phyloP scores from a whole-genome alignment of 1,140 invertebrate species.

The Parapsyche elsis region DNA sequence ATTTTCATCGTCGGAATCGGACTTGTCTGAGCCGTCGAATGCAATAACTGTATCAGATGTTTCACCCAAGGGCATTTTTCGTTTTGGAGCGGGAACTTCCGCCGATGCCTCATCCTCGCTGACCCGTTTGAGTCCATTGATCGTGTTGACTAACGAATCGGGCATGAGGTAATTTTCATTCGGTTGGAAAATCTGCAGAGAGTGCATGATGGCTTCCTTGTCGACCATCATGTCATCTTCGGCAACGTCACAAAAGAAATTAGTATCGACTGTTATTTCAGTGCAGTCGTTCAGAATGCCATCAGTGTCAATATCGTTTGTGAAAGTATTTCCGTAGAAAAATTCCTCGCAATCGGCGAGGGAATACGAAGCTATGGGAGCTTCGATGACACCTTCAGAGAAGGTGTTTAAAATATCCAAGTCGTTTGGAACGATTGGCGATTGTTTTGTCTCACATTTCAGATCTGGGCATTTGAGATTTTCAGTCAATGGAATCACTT shows the following conservation, averaged over 20 bases:
- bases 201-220: background rate
- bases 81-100: background rate
- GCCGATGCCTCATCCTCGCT: background rate
- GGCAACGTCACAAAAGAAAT: constrained; percentile 1
- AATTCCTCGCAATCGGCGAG: constrained; percentile 2
- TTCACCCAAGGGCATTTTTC: background rate
- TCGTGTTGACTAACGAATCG: constrained; percentile 21
- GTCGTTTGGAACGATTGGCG: background rate
- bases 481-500: too few relatives aligned
- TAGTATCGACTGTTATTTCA: background rate
- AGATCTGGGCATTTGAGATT: too few relatives aligned
- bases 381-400: background rate
- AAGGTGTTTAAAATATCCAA: background rate
- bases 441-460: background rate
- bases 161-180: constrained; percentile 16
- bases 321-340: background rate
- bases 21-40: background rate
- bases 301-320: background rate
- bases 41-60: too few relatives aligned
- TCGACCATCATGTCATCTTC: background rate
- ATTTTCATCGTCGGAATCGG: background rate
- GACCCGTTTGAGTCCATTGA: background rate
- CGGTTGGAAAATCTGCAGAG: too few relatives aligned
- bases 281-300: background rate
- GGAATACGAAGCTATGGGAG: background rate